Conservation (phyloP, 92 coral and sea anemone genomes). For the Pocillopora meandrina region DNA sequence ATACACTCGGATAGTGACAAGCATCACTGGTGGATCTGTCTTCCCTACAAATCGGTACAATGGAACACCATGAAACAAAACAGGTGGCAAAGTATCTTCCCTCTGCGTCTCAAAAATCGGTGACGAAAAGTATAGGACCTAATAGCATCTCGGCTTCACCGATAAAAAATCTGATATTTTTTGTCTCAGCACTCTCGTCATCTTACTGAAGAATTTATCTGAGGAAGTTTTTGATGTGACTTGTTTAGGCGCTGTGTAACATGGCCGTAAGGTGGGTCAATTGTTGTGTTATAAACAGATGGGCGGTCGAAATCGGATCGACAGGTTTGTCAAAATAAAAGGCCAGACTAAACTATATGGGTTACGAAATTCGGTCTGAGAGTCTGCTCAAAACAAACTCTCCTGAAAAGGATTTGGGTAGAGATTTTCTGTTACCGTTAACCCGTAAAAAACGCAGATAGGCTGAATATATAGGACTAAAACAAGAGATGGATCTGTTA, state of each 20-base stretch:
- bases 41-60: slow-evolving; percentile 5
- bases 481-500: too few relatives aligned
- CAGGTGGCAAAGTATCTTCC: slow-evolving; percentile 33
- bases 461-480: too few relatives aligned
- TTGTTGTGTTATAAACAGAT: slow-evolving; percentile 10
- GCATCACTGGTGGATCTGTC: background rate
- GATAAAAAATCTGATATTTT: background rate
- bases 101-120: background rate
- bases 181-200: too few relatives aligned
- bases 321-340: slow-evolving; percentile 18
- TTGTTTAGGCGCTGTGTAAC: background rate
- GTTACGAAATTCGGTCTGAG: background rate
- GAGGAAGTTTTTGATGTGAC: background rate
- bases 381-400: background rate
- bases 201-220: too few relatives aligned
- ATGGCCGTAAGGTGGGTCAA: slow-evolving; percentile 30
- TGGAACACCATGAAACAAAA: slow-evolving; percentile 5
- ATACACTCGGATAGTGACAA: background rate
- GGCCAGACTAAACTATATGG: slow-evolving; percentile 4
- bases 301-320: background rate
- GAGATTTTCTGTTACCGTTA: too few relatives aligned
- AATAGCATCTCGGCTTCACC: background rate
- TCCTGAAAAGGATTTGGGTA: background rate
- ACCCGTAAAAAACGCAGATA: too few relatives aligned
- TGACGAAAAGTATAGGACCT: background rate